phyloP scores from a whole-genome alignment of 2,797 vertebrate species.

The Lacerta bilineata region DNA sequence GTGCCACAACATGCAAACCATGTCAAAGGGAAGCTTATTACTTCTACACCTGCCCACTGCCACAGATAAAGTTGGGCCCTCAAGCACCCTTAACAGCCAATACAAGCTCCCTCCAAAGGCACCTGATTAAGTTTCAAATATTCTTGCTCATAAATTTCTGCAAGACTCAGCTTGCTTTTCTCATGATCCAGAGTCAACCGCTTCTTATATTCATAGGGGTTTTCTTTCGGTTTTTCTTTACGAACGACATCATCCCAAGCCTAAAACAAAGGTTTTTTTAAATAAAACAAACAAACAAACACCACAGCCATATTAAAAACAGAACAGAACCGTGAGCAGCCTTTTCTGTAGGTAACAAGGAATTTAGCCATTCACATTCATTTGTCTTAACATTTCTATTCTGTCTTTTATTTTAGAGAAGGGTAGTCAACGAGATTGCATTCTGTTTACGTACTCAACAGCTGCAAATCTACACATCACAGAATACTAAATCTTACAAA shows the following conservation, averaged over 20 bases:
- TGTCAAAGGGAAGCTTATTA: neutral
- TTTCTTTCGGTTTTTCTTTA: conserved; percentile 96
- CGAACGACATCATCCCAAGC: conserved; percentile 96
- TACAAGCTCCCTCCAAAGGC: conserved; percentile 14
- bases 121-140: conserved; percentile 94
- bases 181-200: conserved; percentile 94
- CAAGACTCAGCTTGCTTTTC: conserved; percentile 96
- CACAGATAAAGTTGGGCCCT: neutral
- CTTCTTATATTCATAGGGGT: conserved; percentile 95
- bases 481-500: neutral
- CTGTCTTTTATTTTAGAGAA: neutral
- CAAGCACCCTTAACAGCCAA: too few species aligned
- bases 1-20: neutral
- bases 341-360: neutral
- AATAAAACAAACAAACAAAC: neutral
- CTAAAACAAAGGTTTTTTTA: conserved; percentile 81
- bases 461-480: too few species aligned
- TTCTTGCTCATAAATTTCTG: conserved; percentile 96
- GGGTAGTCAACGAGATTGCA: too few species aligned
- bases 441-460: too few species aligned
- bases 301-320: neutral
- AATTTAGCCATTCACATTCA: neutral
- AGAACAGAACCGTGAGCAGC: too few species aligned
- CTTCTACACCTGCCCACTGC: neutral
- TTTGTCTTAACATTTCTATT: neutral